These are phyloP conservation scores for Conger conger DNA, from an alignment of 2,113 vertebrate species.

Conservation along the genomic window DNA sequence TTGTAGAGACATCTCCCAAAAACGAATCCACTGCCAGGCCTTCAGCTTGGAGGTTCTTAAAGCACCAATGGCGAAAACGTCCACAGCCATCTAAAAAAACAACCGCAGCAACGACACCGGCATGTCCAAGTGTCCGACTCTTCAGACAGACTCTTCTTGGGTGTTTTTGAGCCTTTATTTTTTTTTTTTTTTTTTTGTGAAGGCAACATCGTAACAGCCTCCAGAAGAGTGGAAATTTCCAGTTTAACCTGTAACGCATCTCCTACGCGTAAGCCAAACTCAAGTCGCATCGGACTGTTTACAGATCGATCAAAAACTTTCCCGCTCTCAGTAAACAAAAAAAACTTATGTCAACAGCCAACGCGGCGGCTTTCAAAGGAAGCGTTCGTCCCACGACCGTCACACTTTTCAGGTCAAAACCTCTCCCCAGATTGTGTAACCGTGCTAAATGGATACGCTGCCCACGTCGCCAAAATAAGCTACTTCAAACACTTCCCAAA, in stretches of 20 bases:
- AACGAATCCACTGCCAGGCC: background rate
- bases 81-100: no score
- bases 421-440: background rate
- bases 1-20: constrained; percentile 5
- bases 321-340: background rate
- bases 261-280: no score
- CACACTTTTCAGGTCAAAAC: background rate
- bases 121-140: no score
- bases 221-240: no score
- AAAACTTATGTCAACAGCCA: no score
- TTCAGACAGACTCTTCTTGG: background rate
- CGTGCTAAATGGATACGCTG: background rate
- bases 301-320: background rate
- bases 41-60: background rate
- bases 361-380: background rate
- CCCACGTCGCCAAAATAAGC: background rate
- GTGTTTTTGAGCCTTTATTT: background rate
- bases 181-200: background rate
- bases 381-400: background rate
- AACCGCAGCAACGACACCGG: no score
- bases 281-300: background rate
- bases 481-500: background rate
- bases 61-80: no score
- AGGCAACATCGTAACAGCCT: background rate
- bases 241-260: no score